Base-by-base conservation (phyloP, 92 coral and sea anemone species). In the Porites evermanni region DNA sequence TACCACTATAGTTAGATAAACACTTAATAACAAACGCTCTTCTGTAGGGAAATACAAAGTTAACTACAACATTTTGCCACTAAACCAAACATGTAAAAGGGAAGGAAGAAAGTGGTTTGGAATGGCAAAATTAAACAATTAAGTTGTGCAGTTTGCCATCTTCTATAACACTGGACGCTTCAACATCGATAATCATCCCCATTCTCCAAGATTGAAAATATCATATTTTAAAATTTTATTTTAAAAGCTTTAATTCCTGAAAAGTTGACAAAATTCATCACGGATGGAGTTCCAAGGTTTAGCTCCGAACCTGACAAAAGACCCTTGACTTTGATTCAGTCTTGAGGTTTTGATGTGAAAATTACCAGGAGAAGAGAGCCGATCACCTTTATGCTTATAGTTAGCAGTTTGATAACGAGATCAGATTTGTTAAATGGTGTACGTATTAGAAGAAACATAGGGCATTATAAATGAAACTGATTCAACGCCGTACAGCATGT, bases 311-410 rank as follows among this genome's bases (percentile, higher is more conserved):
- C 7, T 65, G 2, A 24, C 21, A 65, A 65, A 65, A 65, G 29
- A 65, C n/a, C 70, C 70, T 65, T 65, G 70, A 16, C 70, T 65
- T 14, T 19, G 70, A 17, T 65, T 65, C 21, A 65, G 70, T 65
- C 70, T 12, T 16, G 70, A 17, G n/a, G 70, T 65, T 65, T 6
- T 65, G 10, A 65, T 6, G 21, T 65, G 19, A 65, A 19, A 65
- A 8, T 1, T 65, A 65, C n/a, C 70, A 11, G 29, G 21, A 6
- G 70, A 65, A 18, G 70, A 65, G 21, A 65, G 8, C 21, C 70
- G n/a, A 14, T 65, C 21, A 65, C 21, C 21, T 65, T 65, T 14
- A 17, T 65, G n/a, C 29, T 18, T 65, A 18, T 16, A 2, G 21
- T 8, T 60, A 60, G 65, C 65, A 38, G 47, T 60, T 60, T 60